phyloP scores from a whole-genome alignment of 2,113 vertebrate species.

The Pao palembangensis region DNA sequence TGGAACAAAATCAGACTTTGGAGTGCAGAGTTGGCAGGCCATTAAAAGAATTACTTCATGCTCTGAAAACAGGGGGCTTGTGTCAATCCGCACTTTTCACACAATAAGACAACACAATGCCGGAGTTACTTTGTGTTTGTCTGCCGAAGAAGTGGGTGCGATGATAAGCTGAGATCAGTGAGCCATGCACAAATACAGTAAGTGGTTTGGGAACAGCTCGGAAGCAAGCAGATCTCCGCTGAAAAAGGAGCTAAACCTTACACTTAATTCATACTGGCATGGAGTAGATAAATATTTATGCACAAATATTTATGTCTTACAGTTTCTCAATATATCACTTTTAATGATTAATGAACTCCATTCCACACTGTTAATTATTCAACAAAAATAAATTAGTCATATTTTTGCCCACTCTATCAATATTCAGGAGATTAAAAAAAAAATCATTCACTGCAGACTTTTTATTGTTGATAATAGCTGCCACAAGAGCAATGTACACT shows the following conservation, averaged over 20 bases:
- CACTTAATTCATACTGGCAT: conserved; percentile 43
- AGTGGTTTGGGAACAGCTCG: conserved; percentile 57
- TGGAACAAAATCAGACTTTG: conserved; percentile 74
- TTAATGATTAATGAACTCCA: conserved; percentile 64
- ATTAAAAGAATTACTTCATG: conserved; percentile 80
- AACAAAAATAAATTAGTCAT: conserved; percentile 65
- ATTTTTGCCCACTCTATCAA: conserved; percentile 57
- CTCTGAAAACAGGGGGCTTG: conserved; percentile 66
- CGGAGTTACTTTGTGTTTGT: conserved; percentile 39
- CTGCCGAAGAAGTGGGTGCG: conserved; percentile 41
- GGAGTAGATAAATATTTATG: conserved; percentile 63
- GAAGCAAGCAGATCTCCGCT: conserved; percentile 34
- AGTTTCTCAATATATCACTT: conserved; percentile 63
- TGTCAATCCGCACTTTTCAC: conserved; percentile 69
- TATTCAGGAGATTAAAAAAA: conserved; percentile 48
- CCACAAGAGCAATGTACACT: conserved; percentile 39
- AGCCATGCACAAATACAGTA: conserved; percentile 58
- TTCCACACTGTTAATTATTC: conserved; percentile 66
- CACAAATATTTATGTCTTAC: conserved; percentile 69
- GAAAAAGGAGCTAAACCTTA: conserved; percentile 36
- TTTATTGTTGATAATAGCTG: conserved; percentile 55
- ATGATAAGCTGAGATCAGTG: conserved; percentile 47
- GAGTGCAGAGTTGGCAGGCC: conserved; percentile 69
- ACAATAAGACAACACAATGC: conserved; percentile 44
- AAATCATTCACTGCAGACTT: conserved; percentile 41